Evolutionary conservation across 2,888 invertebrate species (phyloP).

Genomic region (Drosophila picticornis): DNA sequence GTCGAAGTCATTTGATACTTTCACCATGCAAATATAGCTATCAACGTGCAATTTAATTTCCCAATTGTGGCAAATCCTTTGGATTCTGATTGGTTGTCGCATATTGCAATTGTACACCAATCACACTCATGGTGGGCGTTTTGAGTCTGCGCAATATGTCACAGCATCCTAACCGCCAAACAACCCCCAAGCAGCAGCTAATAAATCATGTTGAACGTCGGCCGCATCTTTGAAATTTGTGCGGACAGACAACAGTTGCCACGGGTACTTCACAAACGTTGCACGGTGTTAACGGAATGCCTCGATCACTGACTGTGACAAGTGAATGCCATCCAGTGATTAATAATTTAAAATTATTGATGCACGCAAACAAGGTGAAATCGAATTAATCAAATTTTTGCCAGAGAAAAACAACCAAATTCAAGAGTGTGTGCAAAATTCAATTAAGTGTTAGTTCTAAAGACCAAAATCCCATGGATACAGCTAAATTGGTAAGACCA

Average conservation of each 20-base stretch:
- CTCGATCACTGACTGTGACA: slow-evolving; percentile 43
- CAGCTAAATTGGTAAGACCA: slow-evolving; percentile 78
- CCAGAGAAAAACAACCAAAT: slow-evolving; percentile 41
- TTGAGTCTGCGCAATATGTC: slow-evolving; percentile 68
- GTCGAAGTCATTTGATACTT: neutral
- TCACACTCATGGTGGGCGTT: slow-evolving; percentile 55
- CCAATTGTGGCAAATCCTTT: neutral
- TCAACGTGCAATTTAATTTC: neutral
- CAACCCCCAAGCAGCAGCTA: slow-evolving; percentile 51
- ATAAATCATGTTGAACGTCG: slow-evolving; percentile 34
- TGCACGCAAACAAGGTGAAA: slow-evolving; percentile 54
- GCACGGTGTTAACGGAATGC: slow-evolving; percentile 66
- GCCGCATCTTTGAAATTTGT: slow-evolving; percentile 27
- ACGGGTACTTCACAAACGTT: slow-evolving; percentile 61
- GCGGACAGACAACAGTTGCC: slow-evolving; percentile 54
- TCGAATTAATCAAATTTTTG: slow-evolving; percentile 58
- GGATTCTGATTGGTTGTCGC: slow-evolving; percentile 36
- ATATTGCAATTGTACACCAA: slow-evolving; percentile 45
- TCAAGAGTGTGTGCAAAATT: slow-evolving; percentile 43
- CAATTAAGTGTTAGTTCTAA: slow-evolving; percentile 31
- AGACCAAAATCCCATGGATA: slow-evolving; percentile 69
- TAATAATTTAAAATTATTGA: slow-evolving; percentile 75
- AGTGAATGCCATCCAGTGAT: slow-evolving; percentile 58
- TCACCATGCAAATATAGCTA: neutral
- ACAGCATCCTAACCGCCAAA: slow-evolving; percentile 55